These are phyloP conservation scores for Idaea straminata DNA, from an alignment of 2,888 invertebrate genomes.

Conservation along the genomic window DNA sequence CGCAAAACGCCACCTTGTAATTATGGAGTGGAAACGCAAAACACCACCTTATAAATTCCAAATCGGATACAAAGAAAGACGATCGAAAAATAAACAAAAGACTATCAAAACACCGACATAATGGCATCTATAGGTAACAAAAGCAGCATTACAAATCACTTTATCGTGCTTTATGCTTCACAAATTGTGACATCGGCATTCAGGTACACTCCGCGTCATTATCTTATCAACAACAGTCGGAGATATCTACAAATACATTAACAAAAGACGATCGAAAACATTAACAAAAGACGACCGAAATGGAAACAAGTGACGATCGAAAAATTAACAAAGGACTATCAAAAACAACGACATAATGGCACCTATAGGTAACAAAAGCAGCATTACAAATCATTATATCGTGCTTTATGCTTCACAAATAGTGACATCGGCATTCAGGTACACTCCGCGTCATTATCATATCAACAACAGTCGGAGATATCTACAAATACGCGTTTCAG, in stretches of 20 bases:
- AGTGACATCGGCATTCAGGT: not conserved
- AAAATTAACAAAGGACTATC: too few species aligned
- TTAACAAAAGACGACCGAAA: too few species aligned
- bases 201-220: constrained; percentile 20
- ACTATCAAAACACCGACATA: too few species aligned
- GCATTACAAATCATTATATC: not conserved
- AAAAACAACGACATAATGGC: too few species aligned
- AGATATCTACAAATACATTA: constrained; percentile 5
- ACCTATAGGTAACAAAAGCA: not conserved
- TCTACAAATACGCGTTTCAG: constrained; percentile 4
- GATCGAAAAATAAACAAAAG: too few species aligned
- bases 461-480: constrained; percentile 18
- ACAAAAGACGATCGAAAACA: too few species aligned
- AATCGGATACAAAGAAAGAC: too few species aligned
- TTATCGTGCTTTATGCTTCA: not conserved
- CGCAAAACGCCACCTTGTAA: too few species aligned
- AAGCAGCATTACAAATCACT: not conserved
- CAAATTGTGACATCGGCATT: not conserved
- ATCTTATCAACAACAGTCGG: constrained; percentile 26
- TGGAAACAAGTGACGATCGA: too few species aligned
- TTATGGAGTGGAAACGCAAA: too few species aligned
- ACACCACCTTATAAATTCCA: too few species aligned
- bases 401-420: not conserved
- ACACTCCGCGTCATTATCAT: constrained; percentile 28
- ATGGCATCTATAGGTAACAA: not conserved